Evolutionary conservation across 2,113 vertebrate genomes (phyloP).

Genomic region (Columba livia): DNA sequence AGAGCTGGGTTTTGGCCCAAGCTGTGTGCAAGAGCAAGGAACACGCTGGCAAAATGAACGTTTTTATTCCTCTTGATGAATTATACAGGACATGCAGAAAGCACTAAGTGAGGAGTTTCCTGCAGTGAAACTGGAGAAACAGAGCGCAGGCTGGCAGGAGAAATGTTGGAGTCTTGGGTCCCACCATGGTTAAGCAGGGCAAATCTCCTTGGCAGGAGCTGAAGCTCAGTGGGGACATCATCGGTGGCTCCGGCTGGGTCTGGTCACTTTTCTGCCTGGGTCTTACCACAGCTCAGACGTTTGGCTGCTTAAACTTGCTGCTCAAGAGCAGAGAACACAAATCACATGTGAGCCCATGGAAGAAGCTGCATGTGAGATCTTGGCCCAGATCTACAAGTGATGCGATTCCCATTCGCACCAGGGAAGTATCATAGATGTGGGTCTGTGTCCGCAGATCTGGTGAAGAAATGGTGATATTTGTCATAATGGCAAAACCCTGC

Average conservation of each 20-base stretch:
- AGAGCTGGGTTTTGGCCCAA: fast-evolving
- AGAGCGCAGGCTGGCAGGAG: neutral
- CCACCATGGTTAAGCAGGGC: fast-evolving
- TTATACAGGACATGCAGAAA: fast-evolving
- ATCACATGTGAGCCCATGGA: fast-evolving
- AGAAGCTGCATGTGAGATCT: neutral
- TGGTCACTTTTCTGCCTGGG: neutral
- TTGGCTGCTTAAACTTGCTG: neutral
- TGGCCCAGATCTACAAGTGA: neutral
- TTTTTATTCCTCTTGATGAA: neutral
- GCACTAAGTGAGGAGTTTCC: fast-evolving
- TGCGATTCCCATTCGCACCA: neutral
- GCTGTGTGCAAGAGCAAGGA: neutral
- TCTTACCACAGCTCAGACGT: neutral
- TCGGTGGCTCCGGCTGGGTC: neutral
- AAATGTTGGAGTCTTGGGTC: neutral
- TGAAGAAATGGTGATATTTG: fast-evolving
- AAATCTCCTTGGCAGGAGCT: fast-evolving
- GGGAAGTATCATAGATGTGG: fast-evolving
- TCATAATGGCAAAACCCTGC: neutral
- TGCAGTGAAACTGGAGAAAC: neutral
- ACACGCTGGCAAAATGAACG: fast-evolving
- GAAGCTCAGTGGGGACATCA: fast-evolving
- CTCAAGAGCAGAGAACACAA: neutral
- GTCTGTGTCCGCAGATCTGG: neutral